Evolutionary conservation across 30 jellyfish, hydroid and myxozoan species (phyloP).

Genomic region (Hydractinia echinata): DNA sequence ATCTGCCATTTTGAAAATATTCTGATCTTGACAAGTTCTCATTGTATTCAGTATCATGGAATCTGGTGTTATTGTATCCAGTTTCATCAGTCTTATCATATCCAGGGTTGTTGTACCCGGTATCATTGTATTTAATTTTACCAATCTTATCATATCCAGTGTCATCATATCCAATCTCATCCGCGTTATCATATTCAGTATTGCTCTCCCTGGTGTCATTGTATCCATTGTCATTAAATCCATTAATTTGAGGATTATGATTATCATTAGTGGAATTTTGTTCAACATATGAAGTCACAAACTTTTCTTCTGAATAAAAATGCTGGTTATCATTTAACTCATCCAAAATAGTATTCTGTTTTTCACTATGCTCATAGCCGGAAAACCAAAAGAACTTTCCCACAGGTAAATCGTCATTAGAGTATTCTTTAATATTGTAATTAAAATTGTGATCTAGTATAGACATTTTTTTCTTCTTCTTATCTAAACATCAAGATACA

Average conservation of each 20-base stretch:
- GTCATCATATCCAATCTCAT: not conserved
- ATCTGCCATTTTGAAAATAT: slow-evolving; percentile 7
- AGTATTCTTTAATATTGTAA: not conserved
- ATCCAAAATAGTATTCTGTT: not conserved
- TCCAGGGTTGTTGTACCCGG: not conserved
- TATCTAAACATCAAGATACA: too few species aligned
- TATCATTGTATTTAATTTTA: not conserved
- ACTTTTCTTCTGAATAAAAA: not conserved
- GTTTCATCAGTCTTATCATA: not conserved
- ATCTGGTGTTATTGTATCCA: not conserved
- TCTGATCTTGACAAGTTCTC: not conserved
- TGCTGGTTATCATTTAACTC: not conserved
- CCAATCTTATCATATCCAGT: not conserved
- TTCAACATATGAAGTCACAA: too few species aligned
- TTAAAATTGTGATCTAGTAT: slow-evolving; percentile 13
- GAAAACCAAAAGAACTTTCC: slow-evolving; percentile 38
- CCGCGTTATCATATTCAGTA: not conserved
- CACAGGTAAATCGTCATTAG: not conserved
- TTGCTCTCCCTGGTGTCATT: too few species aligned
- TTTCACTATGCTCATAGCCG: not conserved
- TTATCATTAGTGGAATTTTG: too few species aligned
- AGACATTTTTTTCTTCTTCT: slow-evolving; percentile 24
- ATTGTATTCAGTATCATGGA: not conserved
- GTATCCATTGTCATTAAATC: not conserved
- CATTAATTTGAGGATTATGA: not conserved